Percentiles rank a stretch among this genome's conserved stretches.
These are phyloP conservation scores for Phortica variegata DNA, from an alignment of 1,140 invertebrate species.

Conservation along the genomic window DNA sequence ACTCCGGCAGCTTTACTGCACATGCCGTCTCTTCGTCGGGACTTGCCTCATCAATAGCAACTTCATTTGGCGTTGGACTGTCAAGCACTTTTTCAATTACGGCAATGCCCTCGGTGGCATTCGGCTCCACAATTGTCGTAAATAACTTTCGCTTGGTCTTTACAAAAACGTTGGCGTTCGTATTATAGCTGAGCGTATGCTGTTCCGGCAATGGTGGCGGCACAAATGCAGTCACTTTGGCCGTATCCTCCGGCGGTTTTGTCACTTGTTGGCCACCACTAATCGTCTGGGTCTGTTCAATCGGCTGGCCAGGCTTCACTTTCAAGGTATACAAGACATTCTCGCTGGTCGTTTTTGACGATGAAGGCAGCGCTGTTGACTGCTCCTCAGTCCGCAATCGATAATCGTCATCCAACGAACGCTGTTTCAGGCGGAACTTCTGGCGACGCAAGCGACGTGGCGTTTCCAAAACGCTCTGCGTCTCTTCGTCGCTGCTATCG, in stretches of 20 bases:
- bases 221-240: conserved; percentile 24
- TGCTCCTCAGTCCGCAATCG: conserved; percentile 19
- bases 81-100: conserved; percentile 39
- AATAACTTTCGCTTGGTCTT: conserved; percentile 77
- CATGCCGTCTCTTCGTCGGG: conserved; percentile 22
- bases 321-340: conserved; percentile 43
- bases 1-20: not conserved
- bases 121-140: conserved; percentile 62
- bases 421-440: conserved; percentile 48
- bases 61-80: conserved; percentile 25
- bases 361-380: not conserved
- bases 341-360: conserved; percentile 12
- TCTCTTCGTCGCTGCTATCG: conserved; percentile 57
- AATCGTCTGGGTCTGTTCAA: conserved; percentile 43
- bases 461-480: conserved; percentile 55
- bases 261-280: conserved; percentile 5
- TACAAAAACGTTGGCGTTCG: conserved; percentile 65
- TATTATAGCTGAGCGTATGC: conserved; percentile 50
- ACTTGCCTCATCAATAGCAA: too few relatives aligned
- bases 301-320: conserved; percentile 50
- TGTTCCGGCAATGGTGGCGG: conserved; percentile 41
- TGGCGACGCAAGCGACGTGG: conserved; percentile 48
- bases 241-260: not conserved
- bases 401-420: conserved; percentile 47
- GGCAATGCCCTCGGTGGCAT: conserved; percentile 34